Conservation (phyloP, 2,113 vertebrate genomes). For the Oenanthe oenanthe region DNA sequence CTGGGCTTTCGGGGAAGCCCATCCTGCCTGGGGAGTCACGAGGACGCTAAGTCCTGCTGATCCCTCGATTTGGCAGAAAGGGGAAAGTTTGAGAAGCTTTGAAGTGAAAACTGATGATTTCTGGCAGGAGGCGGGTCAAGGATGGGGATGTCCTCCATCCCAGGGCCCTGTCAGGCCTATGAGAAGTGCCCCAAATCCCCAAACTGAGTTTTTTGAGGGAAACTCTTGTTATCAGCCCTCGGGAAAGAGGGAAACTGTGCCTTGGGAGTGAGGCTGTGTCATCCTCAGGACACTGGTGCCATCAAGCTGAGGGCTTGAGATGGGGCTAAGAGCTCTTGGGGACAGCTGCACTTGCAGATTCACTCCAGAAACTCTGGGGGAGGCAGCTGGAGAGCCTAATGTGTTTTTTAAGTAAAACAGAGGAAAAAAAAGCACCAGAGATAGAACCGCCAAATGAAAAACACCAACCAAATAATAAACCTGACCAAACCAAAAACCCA, state of each 20-base stretch:
- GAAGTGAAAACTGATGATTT: not conserved
- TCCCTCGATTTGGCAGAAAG: not conserved
- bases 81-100: not conserved
- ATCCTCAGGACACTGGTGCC: rapidly evolving
- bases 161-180: rapidly evolving
- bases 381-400: not conserved
- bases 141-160: not conserved
- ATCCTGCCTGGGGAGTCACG: not conserved
- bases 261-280: not conserved
- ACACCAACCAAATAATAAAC: not conserved
- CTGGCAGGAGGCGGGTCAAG: not conserved
- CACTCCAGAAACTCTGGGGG: not conserved
- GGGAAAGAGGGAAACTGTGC: not conserved
- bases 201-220: not conserved
- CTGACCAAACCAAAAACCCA: not conserved
- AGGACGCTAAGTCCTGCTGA: conserved; percentile 17
- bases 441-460: rapidly evolving
- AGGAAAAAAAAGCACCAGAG: rapidly evolving
- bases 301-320: not conserved
- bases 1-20: not conserved
- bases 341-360: not conserved
- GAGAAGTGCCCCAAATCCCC: no score
- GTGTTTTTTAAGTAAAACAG: not conserved
- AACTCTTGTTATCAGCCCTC: rapidly evolving
- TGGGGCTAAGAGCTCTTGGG: not conserved